Conservation (phyloP, 2,113 vertebrate genomes). For the Ursus arctos region DNA sequence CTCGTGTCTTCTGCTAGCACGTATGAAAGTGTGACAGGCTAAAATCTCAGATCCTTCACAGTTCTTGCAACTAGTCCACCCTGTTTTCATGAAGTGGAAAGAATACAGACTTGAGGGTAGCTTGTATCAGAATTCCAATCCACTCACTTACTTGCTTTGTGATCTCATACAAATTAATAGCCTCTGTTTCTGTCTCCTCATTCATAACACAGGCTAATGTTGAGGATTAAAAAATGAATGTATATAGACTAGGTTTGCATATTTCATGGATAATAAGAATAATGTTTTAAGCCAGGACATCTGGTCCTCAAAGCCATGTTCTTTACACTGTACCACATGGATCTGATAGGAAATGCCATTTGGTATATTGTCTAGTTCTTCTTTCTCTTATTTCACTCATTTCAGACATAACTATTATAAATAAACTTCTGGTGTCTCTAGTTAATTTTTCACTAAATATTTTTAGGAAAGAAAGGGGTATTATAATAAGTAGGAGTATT, state of each 20-base stretch:
- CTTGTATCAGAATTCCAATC: background rate
- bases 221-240: background rate
- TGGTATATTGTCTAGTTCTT: background rate
- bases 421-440: background rate
- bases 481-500: constrained; percentile 43
- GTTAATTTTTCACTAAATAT: background rate
- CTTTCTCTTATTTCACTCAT: background rate
- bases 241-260: background rate
- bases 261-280: background rate
- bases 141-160: background rate
- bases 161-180: background rate
- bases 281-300: background rate
- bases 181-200: background rate
- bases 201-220: background rate
- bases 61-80: background rate
- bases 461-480: constrained; percentile 31
- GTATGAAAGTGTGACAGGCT: background rate
- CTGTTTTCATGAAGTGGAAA: background rate
- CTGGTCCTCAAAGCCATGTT: background rate
- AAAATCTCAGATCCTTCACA: background rate
- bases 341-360: constrained; percentile 47
- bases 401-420: background rate
- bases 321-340: background rate
- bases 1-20: background rate
- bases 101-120: background rate